phyloP scores from a whole-genome alignment of 1,140 invertebrate genomes.

The Trinorchestia longiramus region DNA sequence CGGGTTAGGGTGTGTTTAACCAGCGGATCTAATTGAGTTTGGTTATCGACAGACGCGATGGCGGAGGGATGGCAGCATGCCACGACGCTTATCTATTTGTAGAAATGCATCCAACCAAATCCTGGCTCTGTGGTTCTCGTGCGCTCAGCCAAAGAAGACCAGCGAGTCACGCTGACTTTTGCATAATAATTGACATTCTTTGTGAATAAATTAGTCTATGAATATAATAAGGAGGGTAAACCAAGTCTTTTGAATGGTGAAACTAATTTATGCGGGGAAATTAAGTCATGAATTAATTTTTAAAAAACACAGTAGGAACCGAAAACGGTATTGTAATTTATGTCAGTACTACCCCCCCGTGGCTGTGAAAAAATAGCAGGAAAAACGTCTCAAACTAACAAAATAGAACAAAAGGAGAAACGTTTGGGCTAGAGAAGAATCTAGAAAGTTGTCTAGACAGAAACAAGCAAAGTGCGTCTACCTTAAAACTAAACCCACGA shows the following conservation, averaged over 20 bases:
- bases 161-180: background rate
- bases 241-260: background rate
- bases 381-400: background rate
- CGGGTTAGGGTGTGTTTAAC: background rate
- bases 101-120: background rate
- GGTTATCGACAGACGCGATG: conserved; percentile 44
- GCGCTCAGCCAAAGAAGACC: background rate
- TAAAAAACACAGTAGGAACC: background rate
- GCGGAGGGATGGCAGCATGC: conserved; percentile 6
- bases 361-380: background rate
- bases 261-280: background rate
- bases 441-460: background rate
- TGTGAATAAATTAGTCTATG: background rate
- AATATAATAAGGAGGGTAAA: background rate
- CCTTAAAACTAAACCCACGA: background rate
- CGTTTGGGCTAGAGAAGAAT: background rate
- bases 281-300: background rate
- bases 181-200: background rate
- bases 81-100: conserved; percentile 8
- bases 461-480: background rate
- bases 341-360: background rate
- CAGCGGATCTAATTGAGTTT: background rate
- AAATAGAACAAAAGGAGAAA: background rate
- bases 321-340: background rate
- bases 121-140: background rate